These are phyloP conservation scores for Sinosuthora webbiana DNA, from an alignment of 2,113 vertebrate genomes.

Conservation along the genomic window DNA sequence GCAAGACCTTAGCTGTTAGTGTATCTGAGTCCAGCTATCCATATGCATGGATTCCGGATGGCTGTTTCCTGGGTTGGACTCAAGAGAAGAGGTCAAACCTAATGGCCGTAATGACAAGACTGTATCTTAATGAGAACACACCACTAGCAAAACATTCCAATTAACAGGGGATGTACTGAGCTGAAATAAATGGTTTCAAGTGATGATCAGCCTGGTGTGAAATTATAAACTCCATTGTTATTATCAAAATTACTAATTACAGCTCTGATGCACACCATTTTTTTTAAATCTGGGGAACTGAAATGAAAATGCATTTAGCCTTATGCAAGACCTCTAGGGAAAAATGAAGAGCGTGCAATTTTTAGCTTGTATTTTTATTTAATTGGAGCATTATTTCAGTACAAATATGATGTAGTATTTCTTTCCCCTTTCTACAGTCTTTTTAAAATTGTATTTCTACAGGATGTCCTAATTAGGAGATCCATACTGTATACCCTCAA, in stretches of 20 bases:
- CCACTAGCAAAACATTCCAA: constrained; percentile 30
- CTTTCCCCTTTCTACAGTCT: background rate
- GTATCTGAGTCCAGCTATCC: background rate
- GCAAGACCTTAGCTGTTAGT: background rate
- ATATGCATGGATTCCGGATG: background rate
- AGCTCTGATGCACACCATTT: background rate
- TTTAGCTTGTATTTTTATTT: constrained; percentile 17
- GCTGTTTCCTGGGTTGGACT: background rate
- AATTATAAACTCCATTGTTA: constrained; percentile 47
- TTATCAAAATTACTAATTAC: constrained; percentile 43
- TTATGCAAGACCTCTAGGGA: background rate
- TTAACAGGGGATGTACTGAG: constrained; percentile 11
- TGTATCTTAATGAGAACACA: background rate
- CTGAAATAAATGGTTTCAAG: constrained; percentile 44
- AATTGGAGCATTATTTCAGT: constrained; percentile 7
- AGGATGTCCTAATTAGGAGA: constrained; percentile 8
- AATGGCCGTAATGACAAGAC: background rate
- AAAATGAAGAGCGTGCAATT: background rate
- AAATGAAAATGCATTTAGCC: background rate
- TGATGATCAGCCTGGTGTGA: constrained; percentile 52
- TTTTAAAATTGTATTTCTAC: background rate
- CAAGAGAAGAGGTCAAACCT: background rate
- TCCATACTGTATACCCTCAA: background rate
- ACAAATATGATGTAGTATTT: background rate
- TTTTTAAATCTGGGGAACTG: background rate